Percentiles rank a stretch among this genome's conserved stretches.
Evolutionary conservation across 92 coral and sea anemone genomes (phyloP).

Genomic region (Parazoanthus atlanticus): DNA sequence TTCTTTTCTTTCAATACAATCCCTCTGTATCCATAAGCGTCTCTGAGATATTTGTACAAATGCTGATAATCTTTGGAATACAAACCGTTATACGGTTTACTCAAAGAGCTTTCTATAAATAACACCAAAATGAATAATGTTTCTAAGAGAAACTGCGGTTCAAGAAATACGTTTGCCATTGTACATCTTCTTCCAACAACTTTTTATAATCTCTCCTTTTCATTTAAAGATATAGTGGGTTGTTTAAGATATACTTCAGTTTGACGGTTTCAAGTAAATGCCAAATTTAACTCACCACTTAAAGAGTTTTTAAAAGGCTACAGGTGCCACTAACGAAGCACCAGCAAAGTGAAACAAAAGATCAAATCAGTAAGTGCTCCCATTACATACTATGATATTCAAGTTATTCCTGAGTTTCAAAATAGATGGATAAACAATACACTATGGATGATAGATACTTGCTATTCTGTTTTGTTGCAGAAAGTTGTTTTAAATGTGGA

Average conservation of each 20-base stretch:
- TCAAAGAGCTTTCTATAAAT: not conserved
- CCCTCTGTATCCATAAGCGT: constrained; percentile 54
- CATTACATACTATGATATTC: too few species aligned
- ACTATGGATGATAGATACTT: not conserved
- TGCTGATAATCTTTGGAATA: constrained; percentile 38
- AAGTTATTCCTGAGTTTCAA: not conserved
- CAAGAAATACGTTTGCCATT: not conserved
- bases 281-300: not conserved
- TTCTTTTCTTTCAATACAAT: constrained; percentile 58
- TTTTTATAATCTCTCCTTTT: not conserved
- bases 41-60: constrained; percentile 62
- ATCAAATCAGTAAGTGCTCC: not conserved
- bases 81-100: constrained; percentile 29
- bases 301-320: not conserved
- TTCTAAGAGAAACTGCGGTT: not conserved
- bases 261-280: not conserved
- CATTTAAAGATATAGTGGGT: not conserved
- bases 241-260: not conserved
- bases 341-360: not conserved
- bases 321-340: constrained; percentile 8
- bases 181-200: too few species aligned
- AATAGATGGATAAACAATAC: not conserved
- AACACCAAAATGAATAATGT: not conserved
- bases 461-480: not conserved
- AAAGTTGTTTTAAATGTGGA: not conserved